Evolutionary conservation across 92 coral and sea anemone species (phyloP), one percentile per base, ranked within the genome.

Genomic region (Siderastrea siderea): DNA sequence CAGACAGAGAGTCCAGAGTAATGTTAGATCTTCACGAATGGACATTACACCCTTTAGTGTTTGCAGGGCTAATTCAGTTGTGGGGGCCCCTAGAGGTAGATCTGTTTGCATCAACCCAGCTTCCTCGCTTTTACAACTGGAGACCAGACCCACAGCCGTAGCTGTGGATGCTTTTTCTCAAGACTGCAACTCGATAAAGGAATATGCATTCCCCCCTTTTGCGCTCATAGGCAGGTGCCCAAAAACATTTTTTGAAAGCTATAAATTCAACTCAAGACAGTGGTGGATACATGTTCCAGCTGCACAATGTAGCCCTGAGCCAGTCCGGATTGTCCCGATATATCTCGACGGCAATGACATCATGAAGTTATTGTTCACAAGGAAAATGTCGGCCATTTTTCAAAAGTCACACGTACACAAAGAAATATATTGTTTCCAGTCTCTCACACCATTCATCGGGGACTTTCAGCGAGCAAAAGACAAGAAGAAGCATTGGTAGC

Each of bases 1-100:
- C 93, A 61, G 93, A 85, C 89, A 53, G 66, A 63, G 89, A 91
- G 73, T 86, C 80, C 73, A 52, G 87, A 71, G 84, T 80, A 64
- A 52, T 81, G 59, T 12, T 19, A 45, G 67, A 72, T 48, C 79
- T 47, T 45, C 63, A 79, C 81, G 81, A 84, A 54, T 87, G 86
- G 88, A 81, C 82, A 69, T 76, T 86, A 54, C 59, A 61, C 44
- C 90, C 85, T 3, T 51, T 26, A n/a, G 80, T 91, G 16, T 90
- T 90, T 68, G 38, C 7, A 0, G 47, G 5, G 17, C 62, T 90
- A 69, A 80, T 68, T 73, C 83, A 71, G 19, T 6, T 49, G 13
- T 87, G 89, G 84, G 87, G 70, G 75, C 88, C 87, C 75, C 82
- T 70, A 83, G 72, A 86, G 53, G 77, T 79, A 19, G 63, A 74